These are phyloP conservation scores for Theretra japonica DNA, from an alignment of 2,888 invertebrate species.

Conservation along the genomic window DNA sequence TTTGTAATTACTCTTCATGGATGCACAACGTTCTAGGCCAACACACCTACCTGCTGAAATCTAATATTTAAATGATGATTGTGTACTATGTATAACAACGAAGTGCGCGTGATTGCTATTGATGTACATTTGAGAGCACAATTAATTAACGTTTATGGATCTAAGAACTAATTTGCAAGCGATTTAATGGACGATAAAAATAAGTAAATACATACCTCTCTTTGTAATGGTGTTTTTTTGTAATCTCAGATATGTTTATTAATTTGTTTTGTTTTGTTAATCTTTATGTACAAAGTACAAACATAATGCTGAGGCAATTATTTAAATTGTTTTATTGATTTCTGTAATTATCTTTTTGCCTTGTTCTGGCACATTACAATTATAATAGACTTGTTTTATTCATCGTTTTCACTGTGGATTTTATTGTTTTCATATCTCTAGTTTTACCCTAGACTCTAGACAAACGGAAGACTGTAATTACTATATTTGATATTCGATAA, in stretches of 20 bases:
- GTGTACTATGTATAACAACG: constrained; percentile 3
- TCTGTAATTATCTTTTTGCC: background rate
- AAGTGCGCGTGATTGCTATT: background rate
- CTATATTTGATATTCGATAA: background rate
- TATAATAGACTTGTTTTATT: background rate
- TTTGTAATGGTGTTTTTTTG: background rate
- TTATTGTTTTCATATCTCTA: background rate
- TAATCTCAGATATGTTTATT: background rate
- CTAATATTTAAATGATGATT: background rate
- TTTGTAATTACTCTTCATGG: constrained; percentile 20
- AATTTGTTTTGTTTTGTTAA: background rate
- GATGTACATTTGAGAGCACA: background rate
- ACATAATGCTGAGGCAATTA: background rate
- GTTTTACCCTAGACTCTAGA: no score
- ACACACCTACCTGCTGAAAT: constrained; percentile 20
- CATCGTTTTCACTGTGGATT: background rate
- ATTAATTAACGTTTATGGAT: constrained; percentile 13
- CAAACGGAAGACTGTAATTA: background rate
- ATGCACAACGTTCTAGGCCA: constrained; percentile 22
- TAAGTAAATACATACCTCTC: background rate
- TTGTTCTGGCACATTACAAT: no score
- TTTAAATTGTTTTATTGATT: background rate
- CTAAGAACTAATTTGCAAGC: background rate
- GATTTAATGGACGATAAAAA: background rate
- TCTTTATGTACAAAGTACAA: background rate